Evolutionary conservation across 2,113 vertebrate species (phyloP), one percentile per base, ranked within the genome.

Genomic region (Pseudorectes ferrugineus): DNA sequence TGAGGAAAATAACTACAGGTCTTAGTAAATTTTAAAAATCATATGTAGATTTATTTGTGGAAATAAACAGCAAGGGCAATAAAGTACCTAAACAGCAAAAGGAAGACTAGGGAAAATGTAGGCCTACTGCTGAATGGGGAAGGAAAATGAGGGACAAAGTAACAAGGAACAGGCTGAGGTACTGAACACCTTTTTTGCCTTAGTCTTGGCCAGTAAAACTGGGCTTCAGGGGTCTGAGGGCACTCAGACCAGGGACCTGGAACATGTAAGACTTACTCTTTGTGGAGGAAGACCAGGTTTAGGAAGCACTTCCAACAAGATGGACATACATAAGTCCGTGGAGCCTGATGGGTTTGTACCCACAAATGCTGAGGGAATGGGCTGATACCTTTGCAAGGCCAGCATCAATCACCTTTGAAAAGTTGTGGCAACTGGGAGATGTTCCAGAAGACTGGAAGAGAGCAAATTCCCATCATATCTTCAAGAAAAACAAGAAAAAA

Each of bases 321-420:
- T 23, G 23, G 25, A 19, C 4, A 2, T 54, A 24, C 1, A 0
- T 18, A n/a, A 38, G 5, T 67, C 57, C 13, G 3, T 14, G 40
- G 18, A 26, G 12, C 12, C n/a, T 58, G 51, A 33, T 3, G 1
- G 19, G 9, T 43, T 43, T 87, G 25, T 11, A 49, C 12, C 20
- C 9, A 22, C 5, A 77, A 33, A 36, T 61, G n/a, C 61, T 65
- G 65, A 68, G 10, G 14, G 24, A 70, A 46, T 31, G 46, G n/a
- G 13, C 20, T 51, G 26, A 70, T 51, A 36, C 6, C 2, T 45
- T 38, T n/a, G 3, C 28, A 46, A 67, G 24, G 28, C 6, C 38
- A 52, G 7, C 24, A 16, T 76, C 19, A 29, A 28, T 55, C 31
- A 65, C 7, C 24, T 48, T 43, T 51, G 42, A 61, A 88, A 59